These are phyloP conservation scores for Vipera ursinii DNA, from an alignment of 2,797 vertebrate species.

Conservation along the genomic window DNA sequence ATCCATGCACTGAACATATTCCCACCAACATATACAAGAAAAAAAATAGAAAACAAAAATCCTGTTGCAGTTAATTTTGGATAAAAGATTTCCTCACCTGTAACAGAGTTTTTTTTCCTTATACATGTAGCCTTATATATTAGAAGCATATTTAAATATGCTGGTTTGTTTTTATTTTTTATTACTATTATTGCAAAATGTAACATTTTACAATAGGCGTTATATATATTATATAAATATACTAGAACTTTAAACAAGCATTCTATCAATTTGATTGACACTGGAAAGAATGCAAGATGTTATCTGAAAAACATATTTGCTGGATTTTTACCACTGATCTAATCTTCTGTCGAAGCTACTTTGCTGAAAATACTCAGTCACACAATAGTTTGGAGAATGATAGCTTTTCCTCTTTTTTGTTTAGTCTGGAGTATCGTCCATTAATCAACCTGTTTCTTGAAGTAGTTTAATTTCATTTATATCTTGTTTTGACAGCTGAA, in stretches of 20 bases:
- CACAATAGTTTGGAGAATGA: slow-evolving; percentile 47
- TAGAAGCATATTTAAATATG: not conserved
- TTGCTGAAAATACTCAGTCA: not conserved
- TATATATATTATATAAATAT: not conserved
- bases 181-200: not conserved
- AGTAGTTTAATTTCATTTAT: slow-evolving; percentile 65
- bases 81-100: not conserved
- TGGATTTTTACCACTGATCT: not conserved
- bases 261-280: not conserved
- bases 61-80: not conserved
- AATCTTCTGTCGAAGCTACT: not conserved
- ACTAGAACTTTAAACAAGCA: not conserved
- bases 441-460: slow-evolving; percentile 54
- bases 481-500: slow-evolving; percentile 92
- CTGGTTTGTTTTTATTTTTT: not conserved
- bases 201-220: not conserved
- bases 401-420: slow-evolving; percentile 35
- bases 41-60: not conserved
- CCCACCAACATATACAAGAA: not conserved
- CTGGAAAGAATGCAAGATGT: not conserved
- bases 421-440: slow-evolving; percentile 56
- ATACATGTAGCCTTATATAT: not conserved
- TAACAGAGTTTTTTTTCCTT: not conserved
- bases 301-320: not conserved
- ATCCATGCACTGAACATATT: not conserved